A percentile compares a stretch with the other conserved stretches of the same genome.
Evolutionary conservation across 1,140 invertebrate genomes (phyloP).

Genomic region (Drosophila rhopaloa): DNA sequence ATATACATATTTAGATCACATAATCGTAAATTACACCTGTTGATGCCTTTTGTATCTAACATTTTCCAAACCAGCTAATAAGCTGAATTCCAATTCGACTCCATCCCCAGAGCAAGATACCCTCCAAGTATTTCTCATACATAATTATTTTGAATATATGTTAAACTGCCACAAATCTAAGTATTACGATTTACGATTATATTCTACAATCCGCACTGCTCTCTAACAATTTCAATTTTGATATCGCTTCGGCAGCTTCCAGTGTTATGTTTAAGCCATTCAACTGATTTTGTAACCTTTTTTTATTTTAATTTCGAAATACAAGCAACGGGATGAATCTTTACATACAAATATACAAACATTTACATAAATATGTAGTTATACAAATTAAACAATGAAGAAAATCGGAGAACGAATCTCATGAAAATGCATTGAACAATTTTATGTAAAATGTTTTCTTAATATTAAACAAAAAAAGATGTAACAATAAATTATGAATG

Average conservation of each 20-base stretch:
- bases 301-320: conserved; percentile 27
- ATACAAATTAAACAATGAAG: conserved; percentile 58
- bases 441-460: conserved; percentile 69
- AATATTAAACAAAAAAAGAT: conserved; percentile 40
- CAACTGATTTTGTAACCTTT: conserved; percentile 26
- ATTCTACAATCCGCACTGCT: conserved; percentile 23
- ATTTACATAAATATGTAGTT: conserved; percentile 65
- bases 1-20: conserved; percentile 50
- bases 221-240: conserved; percentile 13
- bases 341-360: conserved; percentile 59
- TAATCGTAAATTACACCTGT: conserved; percentile 41
- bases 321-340: conserved; percentile 48
- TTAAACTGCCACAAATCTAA: conserved; percentile 61
- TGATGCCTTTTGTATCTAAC: conserved; percentile 35
- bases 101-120: conserved; percentile 41
- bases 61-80: conserved; percentile 42
- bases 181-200: conserved; percentile 52
- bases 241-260: conserved; percentile 57
- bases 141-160: conserved; percentile 17
- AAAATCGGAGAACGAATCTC: conserved; percentile 57
- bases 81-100: conserved; percentile 25
- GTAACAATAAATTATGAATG: conserved; percentile 47
- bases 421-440: conserved; percentile 73
- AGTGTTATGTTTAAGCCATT: conserved; percentile 53
- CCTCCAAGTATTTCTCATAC: conserved; percentile 60